Evolutionary conservation across 2,113 vertebrate species (phyloP).

Genomic region (Aegithalos caudatus): DNA sequence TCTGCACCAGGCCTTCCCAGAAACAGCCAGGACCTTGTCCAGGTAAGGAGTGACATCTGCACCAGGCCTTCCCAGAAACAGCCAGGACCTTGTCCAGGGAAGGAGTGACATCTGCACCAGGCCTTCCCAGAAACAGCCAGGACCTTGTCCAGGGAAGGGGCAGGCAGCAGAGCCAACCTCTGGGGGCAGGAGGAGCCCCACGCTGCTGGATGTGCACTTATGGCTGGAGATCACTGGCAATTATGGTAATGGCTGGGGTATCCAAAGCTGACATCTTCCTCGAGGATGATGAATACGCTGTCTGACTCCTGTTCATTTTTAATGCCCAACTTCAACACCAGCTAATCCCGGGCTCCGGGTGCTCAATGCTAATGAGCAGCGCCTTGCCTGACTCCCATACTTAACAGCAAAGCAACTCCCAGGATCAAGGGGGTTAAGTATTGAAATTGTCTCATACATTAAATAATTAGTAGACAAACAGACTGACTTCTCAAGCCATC

Average conservation of each 20-base stretch:
- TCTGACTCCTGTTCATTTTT: constrained; percentile 55
- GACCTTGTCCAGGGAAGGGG: not conserved
- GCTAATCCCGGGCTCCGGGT: not conserved
- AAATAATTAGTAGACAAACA: constrained; percentile 66
- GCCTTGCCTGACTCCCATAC: not conserved
- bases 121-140: not conserved
- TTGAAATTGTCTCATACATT: constrained; percentile 52
- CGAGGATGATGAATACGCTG: constrained; percentile 35
- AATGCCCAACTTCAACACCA: constrained; percentile 10
- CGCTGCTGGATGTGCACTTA: not conserved
- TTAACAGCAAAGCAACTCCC: constrained; percentile 2
- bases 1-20: not conserved
- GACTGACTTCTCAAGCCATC: constrained; percentile 53
- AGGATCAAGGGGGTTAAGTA: constrained; percentile 63
- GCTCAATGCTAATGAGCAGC: constrained; percentile 29
- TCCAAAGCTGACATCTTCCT: constrained; percentile 40
- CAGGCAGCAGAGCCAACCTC: not conserved
- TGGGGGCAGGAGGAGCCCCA: not conserved
- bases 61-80: too few species aligned
- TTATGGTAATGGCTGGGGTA: constrained; percentile 30
- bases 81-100: not conserved
- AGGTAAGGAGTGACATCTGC: too few species aligned
- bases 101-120: not conserved
- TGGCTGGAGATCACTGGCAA: constrained; percentile 3
- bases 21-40: not conserved